Evolutionary conservation across 2,797 vertebrate genomes (phyloP), one percentile per base, ranked within the genome.

Genomic region (Eulemur mongoz): DNA sequence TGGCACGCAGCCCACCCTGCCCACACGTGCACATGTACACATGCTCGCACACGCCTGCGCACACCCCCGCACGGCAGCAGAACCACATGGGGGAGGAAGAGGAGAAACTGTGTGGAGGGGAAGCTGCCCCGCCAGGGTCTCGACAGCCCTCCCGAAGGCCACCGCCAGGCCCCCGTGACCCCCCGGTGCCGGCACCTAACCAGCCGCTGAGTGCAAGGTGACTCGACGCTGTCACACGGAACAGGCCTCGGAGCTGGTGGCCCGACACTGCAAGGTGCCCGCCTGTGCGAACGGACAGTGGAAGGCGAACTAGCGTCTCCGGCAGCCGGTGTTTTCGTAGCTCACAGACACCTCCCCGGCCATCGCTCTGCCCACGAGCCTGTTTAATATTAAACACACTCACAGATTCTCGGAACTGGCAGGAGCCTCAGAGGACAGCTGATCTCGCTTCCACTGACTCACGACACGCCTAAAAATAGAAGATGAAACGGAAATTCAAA

Each of bases 221-320:
- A 40, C 45, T 15, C n/a, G 1, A 54, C 4, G 2, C 43, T 22
- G 45, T 43, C 18, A 2, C 3, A 2, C 38, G 12, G 52, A 45
- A 27, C 22, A 3, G 2, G 25, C 20, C 13, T 0, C 7, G 27
- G 4, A 25, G 30, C 12, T 0, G 1, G 11, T 13, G 72, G n/a
- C n/a, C 11, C 0, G 27, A 22, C 2, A 12, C 50, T 30, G 5
- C 12, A 14, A 38, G 48, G 20, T 13, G 23, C 8, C 8, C 13
- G 1, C n/a, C 87, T 30, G 0, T 8, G 7, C 0, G 4, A 57
- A 54, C 2, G 18, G 38, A 4, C 4, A 2, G 0, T 8, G 48
- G 12, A 4, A 6, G 35, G 4, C 35, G 78, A 52, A 13, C 17
- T 4, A 20, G 12, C 17, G 59, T 27, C 72, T 57, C 67, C 9